Evolutionary conservation across 2,797 vertebrate species (phyloP).

Genomic region (Phrynocephalus vlangalii): DNA sequence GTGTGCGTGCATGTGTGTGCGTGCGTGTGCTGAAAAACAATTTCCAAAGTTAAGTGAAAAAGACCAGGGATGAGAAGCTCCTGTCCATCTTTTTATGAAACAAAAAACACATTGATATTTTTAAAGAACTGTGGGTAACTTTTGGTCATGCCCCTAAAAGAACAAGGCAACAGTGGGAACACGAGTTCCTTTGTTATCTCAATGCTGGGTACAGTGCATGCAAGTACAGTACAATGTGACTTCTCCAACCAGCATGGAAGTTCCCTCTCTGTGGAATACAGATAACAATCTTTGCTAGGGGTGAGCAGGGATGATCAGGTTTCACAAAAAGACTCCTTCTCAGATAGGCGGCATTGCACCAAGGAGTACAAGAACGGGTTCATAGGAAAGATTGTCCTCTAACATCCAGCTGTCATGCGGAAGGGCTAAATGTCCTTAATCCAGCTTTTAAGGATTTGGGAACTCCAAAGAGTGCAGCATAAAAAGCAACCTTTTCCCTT

Average conservation of each 20-base stretch:
- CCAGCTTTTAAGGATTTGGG: background rate
- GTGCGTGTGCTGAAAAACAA: background rate
- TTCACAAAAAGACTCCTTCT: constrained; percentile 17
- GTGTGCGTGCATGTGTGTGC: no score
- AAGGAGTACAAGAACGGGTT: background rate
- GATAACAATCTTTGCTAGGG: constrained; percentile 32
- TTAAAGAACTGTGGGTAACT: constrained; percentile 30
- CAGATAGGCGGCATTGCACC: background rate
- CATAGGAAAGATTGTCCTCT: background rate
- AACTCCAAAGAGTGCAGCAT: background rate
- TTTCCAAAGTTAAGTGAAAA: background rate
- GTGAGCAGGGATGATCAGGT: background rate
- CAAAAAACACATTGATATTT: background rate
- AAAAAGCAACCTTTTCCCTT: background rate
- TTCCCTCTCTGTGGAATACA: constrained; percentile 35
- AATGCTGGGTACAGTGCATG: constrained; percentile 37
- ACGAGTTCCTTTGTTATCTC: constrained; percentile 51
- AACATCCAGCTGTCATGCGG: background rate
- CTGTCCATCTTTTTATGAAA: background rate
- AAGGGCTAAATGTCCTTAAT: constrained; percentile 1
- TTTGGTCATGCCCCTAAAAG: constrained; percentile 27
- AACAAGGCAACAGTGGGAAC: constrained; percentile 40
- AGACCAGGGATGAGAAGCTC: background rate
- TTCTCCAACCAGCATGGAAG: constrained; percentile 51
- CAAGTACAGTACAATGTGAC: constrained; percentile 43